Percentiles rank a stretch among this genome's conserved stretches.
Conservation (phyloP, 2,113 vertebrate species). For the Ptilonorhynchus violaceus region DNA sequence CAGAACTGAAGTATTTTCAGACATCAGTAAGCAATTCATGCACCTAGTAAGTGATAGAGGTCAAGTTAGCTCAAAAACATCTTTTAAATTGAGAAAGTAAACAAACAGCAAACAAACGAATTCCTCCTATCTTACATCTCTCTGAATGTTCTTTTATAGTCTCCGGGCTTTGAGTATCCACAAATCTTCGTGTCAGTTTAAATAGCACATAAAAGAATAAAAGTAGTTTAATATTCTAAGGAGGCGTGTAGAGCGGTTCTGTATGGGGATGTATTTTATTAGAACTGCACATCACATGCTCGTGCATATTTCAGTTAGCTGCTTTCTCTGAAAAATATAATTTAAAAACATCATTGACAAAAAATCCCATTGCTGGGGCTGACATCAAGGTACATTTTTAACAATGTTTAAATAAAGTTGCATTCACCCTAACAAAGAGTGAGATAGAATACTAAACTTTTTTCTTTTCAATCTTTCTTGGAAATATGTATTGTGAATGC, state of each 20-base stretch:
- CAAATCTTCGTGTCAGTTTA: background rate
- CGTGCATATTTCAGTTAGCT: background rate
- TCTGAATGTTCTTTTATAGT: background rate
- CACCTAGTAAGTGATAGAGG: background rate
- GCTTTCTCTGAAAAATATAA: background rate
- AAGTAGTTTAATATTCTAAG: background rate
- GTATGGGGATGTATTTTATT: background rate
- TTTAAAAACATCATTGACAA: background rate
- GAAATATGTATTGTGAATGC: background rate
- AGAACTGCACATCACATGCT: background rate
- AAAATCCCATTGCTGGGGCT: background rate
- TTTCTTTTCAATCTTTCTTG: background rate
- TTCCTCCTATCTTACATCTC: background rate
- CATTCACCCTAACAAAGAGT: background rate
- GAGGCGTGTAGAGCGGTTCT: background rate
- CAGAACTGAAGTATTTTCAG: background rate
- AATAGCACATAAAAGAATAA: background rate
- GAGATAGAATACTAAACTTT: background rate
- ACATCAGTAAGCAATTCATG: background rate
- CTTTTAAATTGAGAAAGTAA: background rate
- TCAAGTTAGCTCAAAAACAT: background rate
- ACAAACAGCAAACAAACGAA: background rate
- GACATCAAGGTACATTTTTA: background rate
- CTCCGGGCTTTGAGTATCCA: background rate
- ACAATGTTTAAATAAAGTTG: background rate